These are phyloP conservation scores for Anoplopoma fimbria DNA, from an alignment of 2,113 vertebrate genomes.

Conservation along the genomic window DNA sequence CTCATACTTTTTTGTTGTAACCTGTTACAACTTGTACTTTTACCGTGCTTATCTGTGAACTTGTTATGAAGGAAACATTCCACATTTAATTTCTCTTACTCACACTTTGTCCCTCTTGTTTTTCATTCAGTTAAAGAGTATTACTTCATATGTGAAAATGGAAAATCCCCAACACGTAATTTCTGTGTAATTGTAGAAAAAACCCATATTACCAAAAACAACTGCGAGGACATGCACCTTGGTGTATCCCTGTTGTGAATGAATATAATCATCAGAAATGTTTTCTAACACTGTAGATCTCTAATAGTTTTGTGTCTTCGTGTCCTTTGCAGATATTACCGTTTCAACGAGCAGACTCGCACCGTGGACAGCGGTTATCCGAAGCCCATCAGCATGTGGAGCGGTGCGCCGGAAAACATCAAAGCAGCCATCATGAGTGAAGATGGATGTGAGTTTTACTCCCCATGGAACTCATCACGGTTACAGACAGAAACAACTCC, in stretches of 20 bases:
- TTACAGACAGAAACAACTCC: neutral
- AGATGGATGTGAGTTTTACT: conserved; percentile 86
- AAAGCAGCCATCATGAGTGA: conserved; percentile 90
- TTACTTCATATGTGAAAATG: neutral
- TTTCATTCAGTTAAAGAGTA: neutral
- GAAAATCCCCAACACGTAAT: neutral
- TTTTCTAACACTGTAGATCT: neutral
- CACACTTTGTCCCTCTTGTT: neutral
- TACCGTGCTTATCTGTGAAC: neutral
- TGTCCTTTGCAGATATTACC: conserved; percentile 86
- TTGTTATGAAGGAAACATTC: neutral
- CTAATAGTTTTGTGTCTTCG: neutral
- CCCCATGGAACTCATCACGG: neutral
- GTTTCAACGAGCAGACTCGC: conserved; percentile 88
- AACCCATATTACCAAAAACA: neutral
- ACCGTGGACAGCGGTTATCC: conserved; percentile 89
- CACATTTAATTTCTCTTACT: neutral
- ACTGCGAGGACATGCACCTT: neutral
- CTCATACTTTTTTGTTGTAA: neutral
- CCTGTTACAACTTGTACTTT: conserved; percentile 9
- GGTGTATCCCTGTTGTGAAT: rapidly evolving
- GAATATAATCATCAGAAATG: neutral
- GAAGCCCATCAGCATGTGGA: conserved; percentile 90
- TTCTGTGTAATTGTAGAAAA: neutral
- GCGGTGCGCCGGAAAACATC: conserved; percentile 88